Evolutionary conservation across 1,140 invertebrate genomes (phyloP), one percentile per base, ranked within the genome.

Genomic region (Muscidifurax raptorellus): DNA sequence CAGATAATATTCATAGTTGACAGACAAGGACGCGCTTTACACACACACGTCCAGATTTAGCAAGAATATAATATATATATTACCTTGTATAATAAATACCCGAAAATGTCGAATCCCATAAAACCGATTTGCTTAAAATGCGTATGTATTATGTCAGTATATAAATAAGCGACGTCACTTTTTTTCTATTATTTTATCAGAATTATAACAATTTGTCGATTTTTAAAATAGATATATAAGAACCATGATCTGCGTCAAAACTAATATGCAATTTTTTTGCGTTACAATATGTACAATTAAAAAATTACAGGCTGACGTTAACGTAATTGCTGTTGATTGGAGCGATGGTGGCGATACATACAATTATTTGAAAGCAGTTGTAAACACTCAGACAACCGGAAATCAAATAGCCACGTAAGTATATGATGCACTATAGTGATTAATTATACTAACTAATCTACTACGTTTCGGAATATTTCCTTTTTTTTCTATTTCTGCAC

Each of bases 281-380:
- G 12, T n/a, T 5, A 12, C 59, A 64, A n/a, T n/a, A n/a, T n/a
- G n/a, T 22, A n/a, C 6, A 1, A 6, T 64, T n/a, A 1, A 22
- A 64, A 18, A 22, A 12, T 87, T 87, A 72, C 79, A 95, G 94
- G 91, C 84, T 0, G 93, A 95, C 82, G 92, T 94, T 18, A 95
- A 95, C 82, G 92, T 95, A 0, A 92, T 95, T 12, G 90, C 92
- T 0, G 94, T 94, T 15, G 95, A 95, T 85, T 95, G 95, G 94
- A 94, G 94, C 75, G 91, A 90, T 13, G 94, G 94, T 0, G 93
- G 94, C 13, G 94, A 94, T 59, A 95, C 94, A 0, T 94, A 93
- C 92, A 95, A 95, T 90, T 95, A 95, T 81, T 94, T 94, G 88
- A 92, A 93, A 85, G 94, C 94, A 0, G 94, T 94, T 0, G 92